A percentile compares a stretch with the other conserved stretches of the same genome.
These are phyloP conservation scores for Conops quadrifasciatus DNA, from an alignment of 2,888 invertebrate species.

Conservation along the genomic window DNA sequence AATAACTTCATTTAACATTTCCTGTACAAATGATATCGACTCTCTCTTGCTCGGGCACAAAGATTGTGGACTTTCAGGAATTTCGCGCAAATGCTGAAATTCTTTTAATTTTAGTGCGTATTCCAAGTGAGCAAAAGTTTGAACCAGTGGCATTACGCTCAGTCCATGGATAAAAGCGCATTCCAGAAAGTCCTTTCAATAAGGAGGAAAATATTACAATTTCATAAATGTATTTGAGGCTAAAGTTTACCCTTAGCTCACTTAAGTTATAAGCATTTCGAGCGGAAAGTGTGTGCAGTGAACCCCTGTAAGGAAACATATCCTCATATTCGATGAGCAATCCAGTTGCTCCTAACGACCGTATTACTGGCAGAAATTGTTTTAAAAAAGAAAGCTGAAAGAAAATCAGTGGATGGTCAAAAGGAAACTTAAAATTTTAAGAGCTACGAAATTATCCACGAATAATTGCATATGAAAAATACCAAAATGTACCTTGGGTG, in stretches of 20 bases:
- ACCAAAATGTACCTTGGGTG: conserved; percentile 67
- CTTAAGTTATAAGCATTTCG: conserved; percentile 67
- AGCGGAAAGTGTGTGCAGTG: conserved; percentile 68
- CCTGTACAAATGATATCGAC: conserved; percentile 71
- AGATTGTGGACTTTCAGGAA: conserved; percentile 74
- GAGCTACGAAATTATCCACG: background rate
- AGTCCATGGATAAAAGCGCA: conserved; percentile 69
- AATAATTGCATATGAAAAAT: background rate
- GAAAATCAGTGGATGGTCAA: background rate
- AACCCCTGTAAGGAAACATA: conserved; percentile 78
- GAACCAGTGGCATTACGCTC: conserved; percentile 77
- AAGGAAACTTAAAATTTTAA: background rate
- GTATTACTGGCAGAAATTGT: conserved; percentile 69
- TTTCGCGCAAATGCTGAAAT: conserved; percentile 73
- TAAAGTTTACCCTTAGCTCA: conserved; percentile 55
- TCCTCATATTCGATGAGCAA: conserved; percentile 81
- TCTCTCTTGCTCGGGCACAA: conserved; percentile 75
- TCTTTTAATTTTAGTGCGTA: conserved; percentile 74
- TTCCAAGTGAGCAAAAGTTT: conserved; percentile 81
- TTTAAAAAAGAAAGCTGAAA: conserved; percentile 68
- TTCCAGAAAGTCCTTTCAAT: conserved; percentile 68
- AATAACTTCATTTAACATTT: conserved; percentile 76
- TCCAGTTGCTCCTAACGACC: conserved; percentile 76
- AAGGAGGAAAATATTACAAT: conserved; percentile 2
- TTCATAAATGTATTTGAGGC: background rate